Conservation (phyloP, 92 coral and sea anemone species). For the Montipora capitata region DNA sequence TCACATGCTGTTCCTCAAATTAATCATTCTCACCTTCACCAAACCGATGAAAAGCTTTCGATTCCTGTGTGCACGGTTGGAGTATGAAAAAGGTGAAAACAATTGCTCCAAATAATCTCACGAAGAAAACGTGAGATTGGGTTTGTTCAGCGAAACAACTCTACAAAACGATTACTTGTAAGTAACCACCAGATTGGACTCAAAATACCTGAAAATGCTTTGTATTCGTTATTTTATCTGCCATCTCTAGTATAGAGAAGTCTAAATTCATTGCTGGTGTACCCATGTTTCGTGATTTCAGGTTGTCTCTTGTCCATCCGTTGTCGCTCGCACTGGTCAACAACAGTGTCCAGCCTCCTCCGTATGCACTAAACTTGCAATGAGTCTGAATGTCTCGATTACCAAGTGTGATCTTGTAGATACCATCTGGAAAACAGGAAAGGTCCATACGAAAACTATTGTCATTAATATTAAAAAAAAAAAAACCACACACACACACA, state of each 20-base stretch:
- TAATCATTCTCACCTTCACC: too few relatives aligned
- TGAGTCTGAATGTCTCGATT: slow-evolving; percentile 46
- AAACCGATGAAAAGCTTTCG: too few relatives aligned
- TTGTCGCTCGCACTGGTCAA: slow-evolving; percentile 75
- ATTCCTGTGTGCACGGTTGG: too few relatives aligned
- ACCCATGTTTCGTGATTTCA: slow-evolving; percentile 41
- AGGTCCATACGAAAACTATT: background rate
- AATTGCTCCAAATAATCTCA: too few relatives aligned
- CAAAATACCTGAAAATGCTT: slow-evolving; percentile 74
- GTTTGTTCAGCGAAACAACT: too few relatives aligned
- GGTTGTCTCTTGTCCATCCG: slow-evolving; percentile 66
- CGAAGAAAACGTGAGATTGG: too few relatives aligned
- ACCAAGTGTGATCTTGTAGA: slow-evolving; percentile 46
- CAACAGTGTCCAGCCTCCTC: slow-evolving; percentile 87
- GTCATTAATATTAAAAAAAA: too few relatives aligned
- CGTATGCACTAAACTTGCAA: slow-evolving; percentile 75
- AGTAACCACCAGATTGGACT: background rate
- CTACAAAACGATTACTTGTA: too few relatives aligned
- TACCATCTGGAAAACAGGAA: slow-evolving; percentile 50
- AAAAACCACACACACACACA: too few relatives aligned
- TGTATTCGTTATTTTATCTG: slow-evolving; percentile 47
- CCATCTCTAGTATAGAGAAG: slow-evolving; percentile 68
- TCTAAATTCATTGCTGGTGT: slow-evolving; percentile 59
- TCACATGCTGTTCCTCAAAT: too few relatives aligned
- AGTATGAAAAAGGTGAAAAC: too few relatives aligned